Evolutionary conservation across 2,888 invertebrate species (phyloP), one percentile per base, ranked within the genome.

Genomic region (Dorcus hopei): DNA sequence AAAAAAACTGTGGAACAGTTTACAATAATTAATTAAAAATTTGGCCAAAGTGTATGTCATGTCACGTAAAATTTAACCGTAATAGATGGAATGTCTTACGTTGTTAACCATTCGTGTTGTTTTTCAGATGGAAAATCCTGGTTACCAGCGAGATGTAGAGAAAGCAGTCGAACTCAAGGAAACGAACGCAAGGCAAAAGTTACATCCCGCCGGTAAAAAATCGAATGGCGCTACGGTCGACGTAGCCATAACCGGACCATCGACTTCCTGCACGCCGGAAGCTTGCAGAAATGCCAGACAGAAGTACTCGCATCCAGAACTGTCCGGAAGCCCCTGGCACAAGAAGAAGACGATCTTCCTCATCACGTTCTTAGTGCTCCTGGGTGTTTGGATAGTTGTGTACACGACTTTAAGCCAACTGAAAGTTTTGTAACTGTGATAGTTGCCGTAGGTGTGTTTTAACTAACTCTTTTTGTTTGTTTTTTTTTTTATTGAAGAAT

Each of bases 301-400:
- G 54, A 69, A 70, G 11, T 75, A 72, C 57, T 69, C 72, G 49
- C 72, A 75, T 0, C 76, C 77, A 3, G 74, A 77, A 64, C 63
- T 77, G 54, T 66, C 79, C 9, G 80, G 80, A 59, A 81, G 79
- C 59, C 83, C 83, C 0, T 83, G 83, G 83, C 80, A 82, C 61
- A 70, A 68, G 16, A 76, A 79, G 38, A 83, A 83, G 66, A 81
- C 81, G 0, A 73, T 80, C 59, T 80, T 81, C 65, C 75, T 83
- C 54, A 64, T 81, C 39, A 74, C 75, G 9, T 76, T 78, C 14
- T 76, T 83, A 62, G 72, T 76, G 49, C 74, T 80, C 0, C 73
- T 83, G 9, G 63, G 80, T 45, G 52, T 82, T 5, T 83, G 83
- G 83, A 73, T 81, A 39, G 71, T 82, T 54, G 71, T 80, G 54